Base-by-base conservation (phyloP, 2,888 invertebrate genomes). In the Seladonia tumulorum region DNA sequence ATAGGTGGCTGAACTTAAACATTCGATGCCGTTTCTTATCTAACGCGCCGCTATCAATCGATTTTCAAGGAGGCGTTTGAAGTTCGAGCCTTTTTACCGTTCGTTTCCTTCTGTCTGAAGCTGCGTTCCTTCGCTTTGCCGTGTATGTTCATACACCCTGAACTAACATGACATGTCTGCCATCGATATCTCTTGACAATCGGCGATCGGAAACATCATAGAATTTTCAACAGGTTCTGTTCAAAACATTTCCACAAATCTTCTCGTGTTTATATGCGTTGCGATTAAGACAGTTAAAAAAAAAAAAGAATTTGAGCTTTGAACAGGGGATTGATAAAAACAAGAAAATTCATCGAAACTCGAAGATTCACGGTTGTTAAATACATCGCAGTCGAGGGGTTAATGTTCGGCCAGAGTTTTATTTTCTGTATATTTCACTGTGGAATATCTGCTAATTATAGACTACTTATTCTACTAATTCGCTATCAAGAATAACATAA, bases 1-100 rank as follows among this genome's bases (percentile, higher is more conserved):
- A 74, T 76, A 82, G 76, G 71, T 83, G 83, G 80, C 81, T 35
- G 76, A 85, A 82, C 74, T 57, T 87, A 47, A 82, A 74, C 85
- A 88, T 87, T 74, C 29, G 10, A 29, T 5, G 35, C 12, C 5
- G 7, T 0, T 39, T 25, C 18, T 80, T 71, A 63, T 80, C 57
- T 66, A 29, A 63, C 12, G 8, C n/a, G 25, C 14, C 1, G 7
- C 39, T 16, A 35, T n/a, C 35, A 18, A 25, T 66, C n/a, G 18
- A 77, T 29, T 29, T 22, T 25, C 14, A 8, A 14, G 14, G n/a
- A 49, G 35, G 22, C 18, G 7, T 79, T 79, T 83, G 75, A 88
- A 85, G 76, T 89, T 82, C 25, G 74, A 8, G 14, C 2, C 1
- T 47, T 16, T 60, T 16, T 16, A 0, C 74, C 14, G 53, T n/a